Evolutionary conservation across 2,797 vertebrate species (phyloP).

Genomic region (Oreonectes daqikongensis): DNA sequence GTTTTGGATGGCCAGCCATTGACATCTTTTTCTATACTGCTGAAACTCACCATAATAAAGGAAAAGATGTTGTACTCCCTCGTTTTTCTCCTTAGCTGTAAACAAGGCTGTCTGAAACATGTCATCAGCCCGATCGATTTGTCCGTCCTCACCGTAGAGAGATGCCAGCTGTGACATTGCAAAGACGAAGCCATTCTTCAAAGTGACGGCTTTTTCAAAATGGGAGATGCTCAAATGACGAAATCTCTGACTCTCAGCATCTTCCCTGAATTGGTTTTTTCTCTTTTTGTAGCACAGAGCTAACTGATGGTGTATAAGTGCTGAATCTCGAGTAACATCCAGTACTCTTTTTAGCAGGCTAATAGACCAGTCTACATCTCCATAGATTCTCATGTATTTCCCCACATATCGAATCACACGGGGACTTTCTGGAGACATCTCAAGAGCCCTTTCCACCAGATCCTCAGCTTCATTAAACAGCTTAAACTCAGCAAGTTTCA

Average conservation of each 20-base stretch:
- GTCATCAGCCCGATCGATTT: not conserved
- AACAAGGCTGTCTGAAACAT: not conserved
- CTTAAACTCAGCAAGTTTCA: rapidly evolving
- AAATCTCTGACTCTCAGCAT: not conserved
- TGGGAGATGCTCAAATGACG: not conserved
- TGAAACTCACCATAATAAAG: not conserved
- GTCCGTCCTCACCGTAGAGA: not conserved
- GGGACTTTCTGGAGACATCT: conserved; percentile 66
- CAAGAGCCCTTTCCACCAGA: conserved; percentile 71
- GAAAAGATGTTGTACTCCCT: not conserved
- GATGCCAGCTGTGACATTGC: not conserved
- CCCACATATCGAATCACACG: conserved; percentile 74
- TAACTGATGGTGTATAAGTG: not conserved
- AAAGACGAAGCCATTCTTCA: not conserved
- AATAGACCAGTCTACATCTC: conserved; percentile 7
- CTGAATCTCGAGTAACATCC: not conserved
- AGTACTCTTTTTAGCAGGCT: not conserved
- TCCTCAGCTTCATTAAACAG: conserved; percentile 63
- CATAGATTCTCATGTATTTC: conserved; percentile 73
- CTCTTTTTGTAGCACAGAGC: not conserved
- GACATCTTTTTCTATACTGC: not conserved
- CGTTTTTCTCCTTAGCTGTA: not conserved
- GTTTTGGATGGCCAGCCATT: not conserved
- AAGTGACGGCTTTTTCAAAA: not conserved
- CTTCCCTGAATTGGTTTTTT: not conserved